A percentile compares a stretch with the other conserved stretches of the same genome.
These are phyloP conservation scores for Otus scops DNA, from an alignment of 2,797 vertebrate species.

Conservation along the genomic window DNA sequence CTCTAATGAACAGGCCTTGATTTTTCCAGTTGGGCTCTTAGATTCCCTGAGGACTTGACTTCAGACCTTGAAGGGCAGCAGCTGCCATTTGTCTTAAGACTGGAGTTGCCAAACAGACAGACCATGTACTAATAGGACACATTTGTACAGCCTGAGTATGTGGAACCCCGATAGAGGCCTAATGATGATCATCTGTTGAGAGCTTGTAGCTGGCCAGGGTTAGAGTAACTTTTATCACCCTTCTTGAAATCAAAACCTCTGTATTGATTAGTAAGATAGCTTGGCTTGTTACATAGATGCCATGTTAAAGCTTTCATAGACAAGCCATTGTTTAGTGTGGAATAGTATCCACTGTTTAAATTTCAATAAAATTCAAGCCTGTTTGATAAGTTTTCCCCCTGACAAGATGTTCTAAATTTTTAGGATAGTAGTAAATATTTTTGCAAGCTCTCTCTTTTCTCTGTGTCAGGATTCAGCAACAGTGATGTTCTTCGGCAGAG, in stretches of 20 bases:
- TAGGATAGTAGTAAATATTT: neutral
- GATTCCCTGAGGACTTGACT: slow-evolving; percentile 81
- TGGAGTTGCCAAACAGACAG: slow-evolving; percentile 77
- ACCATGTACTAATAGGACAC: slow-evolving; percentile 78
- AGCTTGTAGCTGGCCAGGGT: slow-evolving; percentile 70
- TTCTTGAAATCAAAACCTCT: slow-evolving; percentile 67
- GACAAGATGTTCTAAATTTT: neutral
- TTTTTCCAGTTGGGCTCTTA: slow-evolving; percentile 75
- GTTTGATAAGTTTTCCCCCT: neutral
- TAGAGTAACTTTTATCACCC: slow-evolving; percentile 75
- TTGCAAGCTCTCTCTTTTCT: neutral
- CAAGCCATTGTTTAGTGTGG: neutral
- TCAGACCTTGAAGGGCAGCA: slow-evolving; percentile 80
- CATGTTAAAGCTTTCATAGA: slow-evolving; percentile 2
- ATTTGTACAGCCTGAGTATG: slow-evolving; percentile 72
- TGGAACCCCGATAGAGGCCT: slow-evolving; percentile 64
- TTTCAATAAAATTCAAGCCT: neutral
- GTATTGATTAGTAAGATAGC: slow-evolving; percentile 53
- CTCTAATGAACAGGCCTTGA: slow-evolving; percentile 79
- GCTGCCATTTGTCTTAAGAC: slow-evolving; percentile 81
- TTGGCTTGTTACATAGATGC: slow-evolving; percentile 5
- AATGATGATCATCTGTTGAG: slow-evolving; percentile 81
- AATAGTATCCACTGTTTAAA: neutral
- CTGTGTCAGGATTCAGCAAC: neutral
- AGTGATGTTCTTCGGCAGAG: neutral